Evolutionary conservation across 2,113 vertebrate genomes (phyloP).

Genomic region (Uropsilus gracilis): DNA sequence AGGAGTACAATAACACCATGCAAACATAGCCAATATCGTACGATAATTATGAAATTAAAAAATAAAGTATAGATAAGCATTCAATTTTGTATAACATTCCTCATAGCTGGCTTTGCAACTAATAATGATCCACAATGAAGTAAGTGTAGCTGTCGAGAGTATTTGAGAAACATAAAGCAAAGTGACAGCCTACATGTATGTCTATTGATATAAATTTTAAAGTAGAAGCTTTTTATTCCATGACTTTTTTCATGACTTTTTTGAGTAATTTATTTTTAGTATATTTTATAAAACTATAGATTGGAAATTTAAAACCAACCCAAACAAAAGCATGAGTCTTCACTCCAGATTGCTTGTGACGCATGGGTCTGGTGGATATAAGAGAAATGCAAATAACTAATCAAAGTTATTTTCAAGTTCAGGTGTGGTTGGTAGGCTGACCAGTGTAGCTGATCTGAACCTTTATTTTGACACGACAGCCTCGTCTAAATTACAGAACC

Average conservation of each 20-base stretch:
- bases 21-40: too few relatives aligned
- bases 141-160: constrained; percentile 19
- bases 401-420: constrained; percentile 40
- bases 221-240: constrained; percentile 5
- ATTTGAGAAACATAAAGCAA: neutral
- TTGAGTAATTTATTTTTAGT: constrained; percentile 24
- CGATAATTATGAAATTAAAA: too few relatives aligned
- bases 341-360: neutral
- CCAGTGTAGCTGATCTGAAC: constrained; percentile 57
- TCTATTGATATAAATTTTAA: neutral
- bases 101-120: neutral
- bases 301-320: constrained; percentile 19
- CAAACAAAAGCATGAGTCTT: neutral
- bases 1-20: too few relatives aligned
- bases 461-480: constrained; percentile 64
- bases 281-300: neutral
- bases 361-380: neutral
- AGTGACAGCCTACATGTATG: neutral
- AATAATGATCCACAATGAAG: neutral
- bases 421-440: neutral
- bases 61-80: neutral
- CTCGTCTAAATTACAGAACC: constrained; percentile 62
- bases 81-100: neutral
- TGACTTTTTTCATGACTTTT: neutral
- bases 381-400: constrained; percentile 34